Evolutionary conservation across 2,113 vertebrate species (phyloP), one percentile per base, ranked within the genome.

Genomic region (Callocephalon fimbriatum): DNA sequence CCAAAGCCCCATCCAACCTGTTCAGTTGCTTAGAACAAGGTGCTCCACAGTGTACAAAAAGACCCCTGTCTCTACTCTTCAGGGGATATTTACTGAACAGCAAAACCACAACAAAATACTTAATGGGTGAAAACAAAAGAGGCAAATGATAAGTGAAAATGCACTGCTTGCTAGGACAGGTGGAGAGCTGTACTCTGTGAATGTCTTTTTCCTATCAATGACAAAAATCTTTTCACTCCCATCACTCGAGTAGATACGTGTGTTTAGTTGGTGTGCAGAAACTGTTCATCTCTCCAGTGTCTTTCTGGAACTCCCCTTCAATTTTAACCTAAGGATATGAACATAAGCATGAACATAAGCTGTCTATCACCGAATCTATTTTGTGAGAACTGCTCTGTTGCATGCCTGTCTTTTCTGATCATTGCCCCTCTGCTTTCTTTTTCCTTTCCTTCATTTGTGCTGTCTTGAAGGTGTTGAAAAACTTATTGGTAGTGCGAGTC

Each of bases 111-210:
- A 35, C 8, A 42, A 67, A 67, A 66, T 50, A 15, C 31, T 50
- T 67, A 31, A 13, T 23, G 9, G 10, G 5, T 51, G 15, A 53
- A 61, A 93, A 62, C 12, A 10, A 76, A 83, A 68, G n/a, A 47
- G 8, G 25, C 1, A 61, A 75, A 48, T 22, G 12, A 6, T 12
- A 12, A 16, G 3, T 62, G 37, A 56, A 83, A 72, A 72, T 16
- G 32, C 19, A 58, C 56, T 56, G 14, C n/a, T n/a, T 51, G 14
- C 32, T 48, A 31, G n/a, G 12, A 63, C 1, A 0, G 1, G 19
- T 48, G 23, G 29, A 72, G 31, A 79, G 26, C 32, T 42, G 10
- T 50, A 31, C 11, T 51, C 23, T 38, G 23, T 31, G 21, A 54
- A 32, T 56, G 6, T 13, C 32, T 29, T 77, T 29, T 42, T 65